Base-by-base conservation (phyloP, 2,888 invertebrate genomes). In the Ceraclea dissimilis region DNA sequence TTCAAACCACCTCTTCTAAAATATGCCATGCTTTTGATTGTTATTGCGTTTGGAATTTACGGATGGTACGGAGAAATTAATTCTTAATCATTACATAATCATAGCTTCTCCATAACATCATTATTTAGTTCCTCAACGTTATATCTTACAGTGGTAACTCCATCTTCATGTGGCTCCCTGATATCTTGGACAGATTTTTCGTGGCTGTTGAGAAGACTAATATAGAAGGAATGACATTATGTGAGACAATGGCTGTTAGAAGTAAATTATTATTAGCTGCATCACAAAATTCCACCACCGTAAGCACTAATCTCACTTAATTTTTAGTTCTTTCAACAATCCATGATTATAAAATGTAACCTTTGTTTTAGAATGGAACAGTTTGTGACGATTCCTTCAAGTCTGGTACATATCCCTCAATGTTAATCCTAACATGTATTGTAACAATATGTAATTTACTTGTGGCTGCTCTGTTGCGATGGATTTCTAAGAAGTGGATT, bases 1-100 rank as follows among this genome's bases (percentile, higher is more conserved):
- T 79, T 82, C 62, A 74, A 69, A 56, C 63, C 69, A 1, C 82
- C 83, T 0, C 67, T 82, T 1, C 64, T 82, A 4, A 74, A 71
- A 54, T 72, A 73, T 50, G 80, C 81, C 0, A 54, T 76, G 6
- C 73, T 85, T 16, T 66, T 72, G 8, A 78, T 80, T 57, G 68
- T 70, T 33, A 68, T 82, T 11, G 80, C 82, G 66, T 79, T 80
- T 64, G 69, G 82, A 17, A 83, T 85, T 61, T 77, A 76, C 48
- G 74, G 73, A 71, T 76, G 76, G 77, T 77, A 8, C 13, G 39
- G 76, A 64, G 73, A 26, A 6, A 26, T n/a, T 26, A 26, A 26
- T 26, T n/a, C n/a, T n/a, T n/a, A n/a, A n/a, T n/a, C n/a, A n/a
- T n/a, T n/a, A n/a, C n/a, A n/a, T n/a, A n/a, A n/a, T n/a, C n/a